These are phyloP conservation scores for Halotydeus destructor DNA, from an alignment of 1,140 invertebrate species.

Conservation along the genomic window DNA sequence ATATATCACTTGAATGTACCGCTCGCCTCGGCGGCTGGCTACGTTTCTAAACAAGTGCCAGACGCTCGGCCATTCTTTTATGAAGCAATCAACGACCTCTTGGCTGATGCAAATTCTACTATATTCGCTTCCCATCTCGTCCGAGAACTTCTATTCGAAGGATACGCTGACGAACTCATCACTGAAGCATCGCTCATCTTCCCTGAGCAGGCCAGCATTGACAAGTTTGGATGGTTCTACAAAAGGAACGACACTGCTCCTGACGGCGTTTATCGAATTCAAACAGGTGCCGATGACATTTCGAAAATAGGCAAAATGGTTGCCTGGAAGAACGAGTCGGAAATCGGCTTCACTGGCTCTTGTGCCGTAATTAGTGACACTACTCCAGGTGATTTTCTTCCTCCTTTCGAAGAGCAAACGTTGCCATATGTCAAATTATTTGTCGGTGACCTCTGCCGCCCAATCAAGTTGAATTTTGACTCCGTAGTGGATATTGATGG, in stretches of 20 bases:
- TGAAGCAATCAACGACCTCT: slow-evolving; percentile 5
- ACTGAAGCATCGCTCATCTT: slow-evolving; percentile 8
- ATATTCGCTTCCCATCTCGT: slow-evolving; percentile 14
- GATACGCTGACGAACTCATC: slow-evolving; percentile 18
- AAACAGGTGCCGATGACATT: slow-evolving; percentile 19
- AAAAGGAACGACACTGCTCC: slow-evolving; percentile 11
- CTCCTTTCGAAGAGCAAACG: slow-evolving; percentile 3
- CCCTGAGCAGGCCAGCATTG: slow-evolving; percentile 9
- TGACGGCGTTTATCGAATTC: slow-evolving; percentile 23
- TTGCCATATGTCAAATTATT: slow-evolving; percentile 4
- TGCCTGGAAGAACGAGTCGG: slow-evolving; percentile 17
- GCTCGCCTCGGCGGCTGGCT: not conserved
- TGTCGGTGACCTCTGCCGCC: slow-evolving; percentile 13
- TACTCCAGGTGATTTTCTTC: slow-evolving; percentile 10
- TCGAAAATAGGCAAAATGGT: slow-evolving; percentile 23
- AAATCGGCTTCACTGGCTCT: slow-evolving; percentile 1
- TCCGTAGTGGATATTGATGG: not conserved
- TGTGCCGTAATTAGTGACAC: slow-evolving; percentile 3
- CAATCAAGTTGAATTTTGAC: slow-evolving; percentile 4
- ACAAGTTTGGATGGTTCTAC: slow-evolving; percentile 20
- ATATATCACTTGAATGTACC: slow-evolving; percentile 26
- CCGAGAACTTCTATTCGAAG: slow-evolving; percentile 18
- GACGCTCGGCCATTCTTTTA: slow-evolving; percentile 1
- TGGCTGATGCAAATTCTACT: slow-evolving; percentile 5
- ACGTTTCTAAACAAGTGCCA: not conserved